These are phyloP conservation scores for Dendropsophus ebraccatus DNA, from an alignment of 2,113 vertebrate genomes.

Conservation along the genomic window DNA sequence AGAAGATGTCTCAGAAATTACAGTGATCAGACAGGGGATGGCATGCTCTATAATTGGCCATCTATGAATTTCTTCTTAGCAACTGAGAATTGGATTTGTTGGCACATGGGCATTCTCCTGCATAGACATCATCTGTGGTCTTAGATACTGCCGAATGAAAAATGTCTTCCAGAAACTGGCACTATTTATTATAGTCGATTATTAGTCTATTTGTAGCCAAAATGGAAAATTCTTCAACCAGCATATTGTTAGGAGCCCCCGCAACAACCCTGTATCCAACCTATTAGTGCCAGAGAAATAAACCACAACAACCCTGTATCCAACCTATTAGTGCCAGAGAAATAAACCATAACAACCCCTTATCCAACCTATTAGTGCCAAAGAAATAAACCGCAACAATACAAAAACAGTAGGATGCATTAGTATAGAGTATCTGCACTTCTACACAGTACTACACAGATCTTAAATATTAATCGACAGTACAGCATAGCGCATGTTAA, in stretches of 20 bases:
- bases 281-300: too few relatives aligned
- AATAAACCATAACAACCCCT: neutral
- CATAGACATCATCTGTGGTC: neutral
- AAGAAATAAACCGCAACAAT: too few relatives aligned
- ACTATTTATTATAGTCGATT: neutral
- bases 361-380: neutral
- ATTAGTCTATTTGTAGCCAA: too few relatives aligned
- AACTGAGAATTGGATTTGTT: neutral
- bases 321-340: too few relatives aligned
- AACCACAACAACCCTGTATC: too few relatives aligned
- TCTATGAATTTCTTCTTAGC: neutral
- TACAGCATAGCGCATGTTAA: too few relatives aligned
- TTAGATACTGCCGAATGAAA: neutral
- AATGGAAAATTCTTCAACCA: neutral
- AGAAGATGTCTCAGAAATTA: neutral
- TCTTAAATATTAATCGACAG: too few relatives aligned
- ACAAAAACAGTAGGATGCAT: too few relatives aligned
- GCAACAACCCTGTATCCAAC: too few relatives aligned
- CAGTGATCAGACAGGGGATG: neutral
- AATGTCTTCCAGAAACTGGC: neutral
- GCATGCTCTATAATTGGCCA: neutral
- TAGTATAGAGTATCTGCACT: too few relatives aligned
- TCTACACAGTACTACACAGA: too few relatives aligned
- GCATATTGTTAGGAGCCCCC: neutral
- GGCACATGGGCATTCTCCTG: neutral